phyloP scores from a whole-genome alignment of 2,797 vertebrate genomes.

The Pangasius djambal region DNA sequence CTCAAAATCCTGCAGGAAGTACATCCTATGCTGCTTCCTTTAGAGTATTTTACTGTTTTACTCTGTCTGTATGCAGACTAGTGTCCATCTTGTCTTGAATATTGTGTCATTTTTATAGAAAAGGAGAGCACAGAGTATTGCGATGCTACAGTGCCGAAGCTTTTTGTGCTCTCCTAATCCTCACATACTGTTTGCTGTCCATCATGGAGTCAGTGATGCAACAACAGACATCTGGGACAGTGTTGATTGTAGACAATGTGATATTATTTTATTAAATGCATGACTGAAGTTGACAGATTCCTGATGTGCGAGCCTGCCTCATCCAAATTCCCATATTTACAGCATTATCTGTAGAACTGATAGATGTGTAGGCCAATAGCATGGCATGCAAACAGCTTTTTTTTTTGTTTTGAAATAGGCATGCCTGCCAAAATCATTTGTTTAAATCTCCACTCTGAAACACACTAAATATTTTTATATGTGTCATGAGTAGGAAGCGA shows the following conservation, averaged over 20 bases:
- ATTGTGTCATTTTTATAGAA: not conserved
- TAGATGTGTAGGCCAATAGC: conserved; percentile 1
- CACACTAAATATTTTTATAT: not conserved
- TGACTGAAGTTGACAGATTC: conserved; percentile 18
- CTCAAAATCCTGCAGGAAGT: not conserved
- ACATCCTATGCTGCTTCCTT: not conserved
- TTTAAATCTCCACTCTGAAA: not conserved
- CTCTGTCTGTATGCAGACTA: not conserved
- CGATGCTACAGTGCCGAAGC: not conserved
- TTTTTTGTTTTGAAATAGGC: not conserved
- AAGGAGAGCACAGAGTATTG: not conserved
- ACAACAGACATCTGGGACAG: conserved; percentile 21
- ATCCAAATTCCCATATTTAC: conserved; percentile 8
- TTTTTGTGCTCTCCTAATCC: not conserved
- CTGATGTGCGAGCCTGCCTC: not conserved
- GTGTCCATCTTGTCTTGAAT: not conserved
- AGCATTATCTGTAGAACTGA: not conserved
- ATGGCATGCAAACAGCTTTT: not conserved
- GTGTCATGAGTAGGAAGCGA: not conserved
- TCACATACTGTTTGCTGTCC: conserved; percentile 21
- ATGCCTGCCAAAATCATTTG: not conserved
- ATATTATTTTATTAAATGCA: conserved; percentile 43
- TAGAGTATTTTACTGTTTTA: not conserved
- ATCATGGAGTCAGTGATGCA: conserved; percentile 36
- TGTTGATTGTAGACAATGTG: conserved; percentile 9